Conservation (phyloP, 2,888 invertebrate genomes). For the Torymus tubicola region DNA sequence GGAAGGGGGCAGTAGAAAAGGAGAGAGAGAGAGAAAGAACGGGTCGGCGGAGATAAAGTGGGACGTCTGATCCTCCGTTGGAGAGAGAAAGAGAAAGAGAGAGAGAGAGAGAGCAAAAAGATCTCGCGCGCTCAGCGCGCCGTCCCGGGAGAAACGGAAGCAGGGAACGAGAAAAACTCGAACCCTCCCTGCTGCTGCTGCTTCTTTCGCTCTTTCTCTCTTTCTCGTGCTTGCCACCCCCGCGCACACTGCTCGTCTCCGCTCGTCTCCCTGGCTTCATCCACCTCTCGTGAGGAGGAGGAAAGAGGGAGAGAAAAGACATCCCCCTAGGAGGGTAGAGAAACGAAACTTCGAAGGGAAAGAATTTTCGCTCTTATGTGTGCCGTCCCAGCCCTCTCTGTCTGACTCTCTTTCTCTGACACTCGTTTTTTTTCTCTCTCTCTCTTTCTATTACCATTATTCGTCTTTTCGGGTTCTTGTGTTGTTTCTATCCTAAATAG, state of each 20-base stretch:
- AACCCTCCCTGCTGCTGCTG: constrained; percentile 26
- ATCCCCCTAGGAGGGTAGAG: constrained; percentile 61
- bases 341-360: constrained; percentile 73
- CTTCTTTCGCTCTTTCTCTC: constrained; percentile 73
- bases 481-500: too few species aligned
- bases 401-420: neutral
- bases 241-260: neutral
- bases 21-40: constrained; percentile 67
- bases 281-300: constrained; percentile 67
- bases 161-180: constrained; percentile 69
- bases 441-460: constrained; percentile 12
- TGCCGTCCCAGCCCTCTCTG: neutral
- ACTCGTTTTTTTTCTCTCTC: neutral
- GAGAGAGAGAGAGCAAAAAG: constrained; percentile 74
- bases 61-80: constrained; percentile 76
- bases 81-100: constrained; percentile 64
- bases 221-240: constrained; percentile 72
- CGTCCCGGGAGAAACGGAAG: constrained; percentile 73
- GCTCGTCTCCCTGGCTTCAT: constrained; percentile 65
- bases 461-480: neutral
- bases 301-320: constrained; percentile 59
- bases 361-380: constrained; percentile 65
- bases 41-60: constrained; percentile 78
- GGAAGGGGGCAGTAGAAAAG: constrained; percentile 54
- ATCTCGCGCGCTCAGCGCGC: constrained; percentile 61